Percentiles rank a stretch among this genome's conserved stretches.
These are phyloP conservation scores for Brachyalestes nurse DNA, from an alignment of 2,797 vertebrate species.

Conservation along the genomic window DNA sequence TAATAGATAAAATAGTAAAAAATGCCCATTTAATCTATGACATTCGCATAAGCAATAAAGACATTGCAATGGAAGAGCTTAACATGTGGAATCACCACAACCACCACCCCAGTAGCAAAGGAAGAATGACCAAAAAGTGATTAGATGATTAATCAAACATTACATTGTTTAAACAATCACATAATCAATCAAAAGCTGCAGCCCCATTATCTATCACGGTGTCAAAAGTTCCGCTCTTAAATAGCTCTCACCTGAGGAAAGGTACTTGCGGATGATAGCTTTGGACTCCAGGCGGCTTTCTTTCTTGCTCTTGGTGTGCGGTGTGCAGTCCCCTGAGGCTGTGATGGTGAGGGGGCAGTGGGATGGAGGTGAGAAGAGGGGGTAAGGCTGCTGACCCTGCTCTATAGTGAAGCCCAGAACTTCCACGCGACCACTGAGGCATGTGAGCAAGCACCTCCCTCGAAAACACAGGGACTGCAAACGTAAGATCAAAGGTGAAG, in stretches of 20 bases:
- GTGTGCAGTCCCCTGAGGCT: constrained; percentile 66
- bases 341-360: constrained; percentile 83
- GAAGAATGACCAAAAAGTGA: too few species aligned
- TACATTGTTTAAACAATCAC: too few species aligned
- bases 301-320: constrained; percentile 67
- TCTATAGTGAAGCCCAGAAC: constrained; percentile 87
- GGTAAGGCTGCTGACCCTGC: constrained; percentile 85
- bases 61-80: too few species aligned
- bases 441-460: constrained; percentile 88
- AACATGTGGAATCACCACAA: too few species aligned
- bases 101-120: too few species aligned
- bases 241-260: constrained; percentile 71
- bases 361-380: constrained; percentile 84
- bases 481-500: constrained; percentile 4
- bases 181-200: neutral
- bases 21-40: too few species aligned
- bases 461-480: constrained; percentile 86
- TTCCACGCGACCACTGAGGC: constrained; percentile 88
- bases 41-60: too few species aligned
- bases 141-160: too few species aligned
- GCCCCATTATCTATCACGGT: neutral
- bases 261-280: constrained; percentile 76
- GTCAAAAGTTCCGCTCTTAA: neutral
- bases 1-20: too few species aligned
- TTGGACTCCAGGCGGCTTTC: constrained; percentile 73